phyloP scores from a whole-genome alignment of 2,113 vertebrate species.

The Ptyas mucosa region DNA sequence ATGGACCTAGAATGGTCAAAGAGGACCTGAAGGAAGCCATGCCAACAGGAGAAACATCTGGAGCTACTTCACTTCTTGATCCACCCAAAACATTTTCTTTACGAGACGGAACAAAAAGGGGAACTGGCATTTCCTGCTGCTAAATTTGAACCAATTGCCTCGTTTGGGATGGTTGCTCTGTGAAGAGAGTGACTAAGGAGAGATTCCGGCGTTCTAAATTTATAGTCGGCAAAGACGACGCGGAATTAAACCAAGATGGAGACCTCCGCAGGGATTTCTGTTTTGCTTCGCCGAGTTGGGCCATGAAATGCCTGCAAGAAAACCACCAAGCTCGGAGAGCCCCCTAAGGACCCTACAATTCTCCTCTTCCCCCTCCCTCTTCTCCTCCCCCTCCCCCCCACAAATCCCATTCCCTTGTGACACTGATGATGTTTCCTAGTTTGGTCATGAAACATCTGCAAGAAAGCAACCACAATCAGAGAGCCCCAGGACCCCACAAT shows the following conservation, averaged over 20 bases:
- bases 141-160: not conserved
- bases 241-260: not conserved
- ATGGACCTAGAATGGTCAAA: too few species aligned
- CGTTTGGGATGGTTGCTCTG: not conserved
- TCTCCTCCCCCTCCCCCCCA: too few species aligned
- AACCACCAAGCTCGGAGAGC: not conserved
- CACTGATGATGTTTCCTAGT: too few species aligned
- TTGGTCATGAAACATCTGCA: too few species aligned
- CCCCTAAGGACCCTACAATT: not conserved
- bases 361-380: too few species aligned
- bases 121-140: not conserved
- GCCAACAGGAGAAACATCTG: not conserved
- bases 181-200: not conserved
- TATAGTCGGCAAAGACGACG: not conserved
- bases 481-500: too few species aligned
- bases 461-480: too few species aligned
- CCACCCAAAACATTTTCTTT: not conserved
- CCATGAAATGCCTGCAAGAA: not conserved
- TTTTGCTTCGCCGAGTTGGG: not conserved
- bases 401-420: too few species aligned
- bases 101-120: not conserved
- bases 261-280: not conserved
- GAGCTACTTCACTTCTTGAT: too few species aligned
- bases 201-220: not conserved
- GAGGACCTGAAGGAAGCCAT: not conserved